These are phyloP conservation scores for Chloroclystis v-ata DNA, from an alignment of 2,888 invertebrate genomes.

Conservation along the genomic window DNA sequence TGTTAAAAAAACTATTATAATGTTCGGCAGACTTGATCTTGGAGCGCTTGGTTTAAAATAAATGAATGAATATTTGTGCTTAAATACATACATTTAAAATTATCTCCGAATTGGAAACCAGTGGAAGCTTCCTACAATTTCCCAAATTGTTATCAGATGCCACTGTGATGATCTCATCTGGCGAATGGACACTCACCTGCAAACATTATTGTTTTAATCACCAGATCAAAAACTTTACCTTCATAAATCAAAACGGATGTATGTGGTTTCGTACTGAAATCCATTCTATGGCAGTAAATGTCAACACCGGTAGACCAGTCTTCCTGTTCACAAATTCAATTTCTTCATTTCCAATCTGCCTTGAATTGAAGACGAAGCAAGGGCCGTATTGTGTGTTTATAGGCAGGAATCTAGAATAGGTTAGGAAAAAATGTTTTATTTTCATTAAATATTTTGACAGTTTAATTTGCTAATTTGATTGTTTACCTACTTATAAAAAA, in stretches of 20 bases:
- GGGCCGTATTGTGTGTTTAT: slow-evolving; percentile 59
- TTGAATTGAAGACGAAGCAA: slow-evolving; percentile 65
- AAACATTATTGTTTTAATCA: background rate
- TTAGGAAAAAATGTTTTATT: too few relatives aligned
- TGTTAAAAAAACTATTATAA: too few relatives aligned
- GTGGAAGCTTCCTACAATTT: slow-evolving; percentile 50
- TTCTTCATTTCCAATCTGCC: slow-evolving; percentile 34
- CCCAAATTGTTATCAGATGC: slow-evolving; percentile 53
- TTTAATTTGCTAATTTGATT: too few relatives aligned
- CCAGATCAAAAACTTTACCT: background rate
- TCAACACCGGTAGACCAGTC: slow-evolving; percentile 65
- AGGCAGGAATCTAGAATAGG: slow-evolving; percentile 49
- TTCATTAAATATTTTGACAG: too few relatives aligned
- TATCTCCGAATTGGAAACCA: slow-evolving; percentile 55
- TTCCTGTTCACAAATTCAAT: slow-evolving; percentile 60
- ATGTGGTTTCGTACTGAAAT: slow-evolving; percentile 69
- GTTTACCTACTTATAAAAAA: too few relatives aligned
- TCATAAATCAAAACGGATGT: background rate
- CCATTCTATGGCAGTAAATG: slow-evolving; percentile 63
- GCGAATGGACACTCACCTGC: slow-evolving; percentile 78
- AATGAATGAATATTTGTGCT: too few relatives aligned
- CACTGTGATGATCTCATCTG: slow-evolving; percentile 77
- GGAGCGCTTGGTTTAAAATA: too few relatives aligned
- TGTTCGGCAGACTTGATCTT: too few relatives aligned
- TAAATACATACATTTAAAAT: slow-evolving; percentile 50